Evolutionary conservation across 2,888 invertebrate species (phyloP), one percentile per base, ranked within the genome.

Genomic region (Tenthredo distinguenda): DNA sequence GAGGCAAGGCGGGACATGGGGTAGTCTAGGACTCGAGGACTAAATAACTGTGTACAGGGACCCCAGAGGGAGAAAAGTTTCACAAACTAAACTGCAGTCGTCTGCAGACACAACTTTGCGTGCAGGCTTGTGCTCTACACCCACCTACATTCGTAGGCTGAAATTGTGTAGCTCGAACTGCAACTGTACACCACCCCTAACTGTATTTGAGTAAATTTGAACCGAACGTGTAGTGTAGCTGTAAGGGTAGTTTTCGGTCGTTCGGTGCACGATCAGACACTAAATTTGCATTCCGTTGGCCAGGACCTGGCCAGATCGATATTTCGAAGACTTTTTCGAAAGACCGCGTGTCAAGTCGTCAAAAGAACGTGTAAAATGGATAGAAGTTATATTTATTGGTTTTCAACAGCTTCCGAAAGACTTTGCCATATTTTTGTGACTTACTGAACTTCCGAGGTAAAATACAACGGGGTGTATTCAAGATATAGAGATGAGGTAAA

Each of bases 51-150:
- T 31, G 18, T n/a, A 31, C 50, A 77, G 55, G 34, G n/a, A n/a
- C 31, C 26, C 55, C 55, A 50, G 65, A 81, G 81, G 65, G 62
- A 43, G 81, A 81, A 81, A 81, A 81, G 81, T 81, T 81, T 21
- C 43, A 37, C 15, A 65, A 81, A 81, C 81, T 62, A 65, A 21
- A 65, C 65, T 81, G 81, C 58, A 81, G 81, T 81, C 43, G 81
- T 43, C 72, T 74, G 58, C 34, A 40, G 81, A n/a, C 40, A 58
- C 62, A 77, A 77, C 55, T 77, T 55, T 55, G 77, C 31, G 55
- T 74, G 9, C 26, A 77, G 55, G 21, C 77, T 34, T 50, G 26
- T 55, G 55, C 55, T n/a, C 50, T 55, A 18, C 7, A 7, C n/a
- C 31, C 77, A 31, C 55, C 26, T 5, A 74, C 43, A 34, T 31